A percentile compares a stretch with the other conserved stretches of the same genome.
phyloP scores from a whole-genome alignment of 2,888 invertebrate genomes.

The Nemotelus nigrinus region DNA sequence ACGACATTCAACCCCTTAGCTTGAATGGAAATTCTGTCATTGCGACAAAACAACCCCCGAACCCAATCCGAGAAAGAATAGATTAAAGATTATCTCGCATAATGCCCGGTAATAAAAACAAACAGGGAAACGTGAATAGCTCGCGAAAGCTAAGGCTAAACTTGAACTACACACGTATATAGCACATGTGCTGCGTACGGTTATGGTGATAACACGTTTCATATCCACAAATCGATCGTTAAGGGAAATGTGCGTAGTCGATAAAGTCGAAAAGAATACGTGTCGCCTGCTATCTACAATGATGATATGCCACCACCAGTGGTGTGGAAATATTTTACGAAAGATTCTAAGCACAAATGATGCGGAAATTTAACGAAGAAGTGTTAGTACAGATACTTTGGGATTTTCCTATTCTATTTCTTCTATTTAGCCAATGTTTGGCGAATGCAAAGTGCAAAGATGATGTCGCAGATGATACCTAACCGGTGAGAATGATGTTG shows the following conservation, averaged over 20 bases:
- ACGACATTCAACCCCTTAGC: no score
- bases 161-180: background rate
- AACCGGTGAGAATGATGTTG: no score
- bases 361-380: background rate
- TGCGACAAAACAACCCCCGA: no score
- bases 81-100: conserved; percentile 1
- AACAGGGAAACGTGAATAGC: background rate
- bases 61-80: background rate
- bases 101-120: conserved; percentile 1
- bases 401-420: background rate
- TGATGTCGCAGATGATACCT: no score
- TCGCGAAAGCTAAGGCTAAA: no score
- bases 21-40: no score
- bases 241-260: background rate
- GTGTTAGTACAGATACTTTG: background rate
- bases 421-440: background rate
- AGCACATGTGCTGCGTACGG: background rate
- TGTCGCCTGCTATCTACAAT: background rate
- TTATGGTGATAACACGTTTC: background rate
- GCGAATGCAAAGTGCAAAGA: background rate
- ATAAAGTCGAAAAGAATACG: background rate
- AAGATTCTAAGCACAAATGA: background rate
- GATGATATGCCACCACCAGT: background rate
- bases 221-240: background rate
- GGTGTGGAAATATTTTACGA: background rate